These are phyloP conservation scores for Peribatodes rhomboidaria DNA, from an alignment of 2,888 invertebrate genomes.

Conservation along the genomic window DNA sequence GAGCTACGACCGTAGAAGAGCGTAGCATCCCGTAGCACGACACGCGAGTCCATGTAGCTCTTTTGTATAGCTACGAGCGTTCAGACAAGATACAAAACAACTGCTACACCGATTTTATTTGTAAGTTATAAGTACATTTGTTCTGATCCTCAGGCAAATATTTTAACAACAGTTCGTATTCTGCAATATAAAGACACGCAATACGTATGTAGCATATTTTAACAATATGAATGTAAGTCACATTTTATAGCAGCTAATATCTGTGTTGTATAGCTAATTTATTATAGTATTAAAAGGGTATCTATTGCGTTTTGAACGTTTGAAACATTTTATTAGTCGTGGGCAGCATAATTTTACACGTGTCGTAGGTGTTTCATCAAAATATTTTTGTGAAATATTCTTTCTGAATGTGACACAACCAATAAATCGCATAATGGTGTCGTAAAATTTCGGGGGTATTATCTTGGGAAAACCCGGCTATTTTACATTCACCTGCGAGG, in stretches of 20 bases:
- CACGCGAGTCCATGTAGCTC: constrained; percentile 41
- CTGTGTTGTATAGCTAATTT: too few species aligned
- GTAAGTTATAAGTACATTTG: background rate
- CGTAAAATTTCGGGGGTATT: constrained; percentile 85
- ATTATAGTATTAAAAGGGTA: background rate
- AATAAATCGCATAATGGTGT: constrained; percentile 85
- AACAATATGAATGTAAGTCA: too few species aligned
- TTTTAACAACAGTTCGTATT: background rate
- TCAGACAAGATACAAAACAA: constrained; percentile 6
- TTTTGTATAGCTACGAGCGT: constrained; percentile 51
- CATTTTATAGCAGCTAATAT: too few species aligned
- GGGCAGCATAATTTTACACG: constrained; percentile 26
- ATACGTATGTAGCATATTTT: too few species aligned
- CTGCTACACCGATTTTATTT: constrained; percentile 4
- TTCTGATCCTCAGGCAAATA: background rate
- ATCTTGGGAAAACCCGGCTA: constrained; percentile 85
- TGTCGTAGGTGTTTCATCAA: constrained; percentile 58
- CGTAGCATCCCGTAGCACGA: constrained; percentile 41
- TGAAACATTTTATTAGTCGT: constrained; percentile 18
- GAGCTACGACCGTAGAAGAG: constrained; percentile 51
- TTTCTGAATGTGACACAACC: constrained; percentile 80
- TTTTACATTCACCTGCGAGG: constrained; percentile 86
- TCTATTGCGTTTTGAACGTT: constrained; percentile 5
- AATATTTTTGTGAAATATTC: constrained; percentile 76
- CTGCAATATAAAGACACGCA: too few species aligned